Evolutionary conservation across 2,888 invertebrate species (phyloP), one percentile per base, ranked within the genome.

Genomic region (Melanostoma scalare): DNA sequence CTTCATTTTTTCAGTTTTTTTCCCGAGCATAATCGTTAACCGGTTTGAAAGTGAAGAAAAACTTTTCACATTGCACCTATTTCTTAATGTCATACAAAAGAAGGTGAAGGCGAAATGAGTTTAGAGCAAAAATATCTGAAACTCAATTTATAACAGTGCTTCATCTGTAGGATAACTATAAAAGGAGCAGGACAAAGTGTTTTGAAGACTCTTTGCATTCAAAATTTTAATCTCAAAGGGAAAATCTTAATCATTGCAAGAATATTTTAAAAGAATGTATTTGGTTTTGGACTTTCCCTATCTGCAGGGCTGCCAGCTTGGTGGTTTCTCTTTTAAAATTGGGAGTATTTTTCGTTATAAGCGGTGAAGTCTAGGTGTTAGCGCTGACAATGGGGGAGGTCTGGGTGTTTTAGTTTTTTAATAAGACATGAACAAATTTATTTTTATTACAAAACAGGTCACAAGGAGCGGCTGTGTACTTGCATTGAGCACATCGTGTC

Each of bases 171-270:
- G 40, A 20, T 33, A 36, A 75, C 10, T 50, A 60, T 40, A 60
- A 68, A 53, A 52, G 33, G 44, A 52, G 6, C 44, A 53, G 10
- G 60, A 36, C 36, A 10, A 5, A 68, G 50, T 58, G 44, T 67
- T 50, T 35, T 10, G 8, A 63, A 36, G 52, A 68, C 68, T 60
- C 53, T 44, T 38, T 55, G 44, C 40, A 38, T 61, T 48, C 20
- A 55, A 63, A 40, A 48, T 53, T 48, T 69, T 61, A 72, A 72
- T 78, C 65, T 72, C 58, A 58, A 9, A 50, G 40, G 52, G 65
- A 58, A 46, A 72, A 78, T 52, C 46, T 78, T 60, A 58, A 72
- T 78, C 58, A 20, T 20, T 1, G 20, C 20, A 20, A 20, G 20
- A 1, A 20, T 20, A 20, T 20, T 20, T 20, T 20, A 20, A 20